Evolutionary conservation across 2,113 vertebrate species (phyloP).

Genomic region (Oreochromis spilurus): DNA sequence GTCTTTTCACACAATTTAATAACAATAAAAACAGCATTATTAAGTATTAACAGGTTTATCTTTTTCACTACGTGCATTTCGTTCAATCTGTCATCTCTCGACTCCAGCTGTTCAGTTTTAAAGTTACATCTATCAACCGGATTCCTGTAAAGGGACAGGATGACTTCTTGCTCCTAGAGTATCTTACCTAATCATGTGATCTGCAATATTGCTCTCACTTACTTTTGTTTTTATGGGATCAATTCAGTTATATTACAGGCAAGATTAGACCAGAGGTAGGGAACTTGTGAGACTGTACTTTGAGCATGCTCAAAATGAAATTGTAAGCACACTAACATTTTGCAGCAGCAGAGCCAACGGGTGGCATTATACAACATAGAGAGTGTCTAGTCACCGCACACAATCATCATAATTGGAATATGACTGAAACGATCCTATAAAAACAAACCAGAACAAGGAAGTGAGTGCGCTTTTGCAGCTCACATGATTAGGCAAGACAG

Average conservation of each 20-base stretch:
- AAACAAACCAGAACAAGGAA: neutral
- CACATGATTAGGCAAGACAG: neutral
- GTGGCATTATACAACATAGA: neutral
- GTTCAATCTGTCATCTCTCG: neutral
- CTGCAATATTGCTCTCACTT: neutral
- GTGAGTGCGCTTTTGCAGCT: neutral
- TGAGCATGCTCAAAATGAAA: neutral
- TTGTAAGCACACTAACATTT: neutral
- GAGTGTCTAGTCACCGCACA: neutral
- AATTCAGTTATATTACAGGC: neutral
- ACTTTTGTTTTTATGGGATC: neutral
- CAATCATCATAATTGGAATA: neutral
- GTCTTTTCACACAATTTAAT: neutral
- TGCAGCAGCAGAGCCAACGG: neutral
- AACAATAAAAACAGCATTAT: neutral
- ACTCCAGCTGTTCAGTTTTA: neutral
- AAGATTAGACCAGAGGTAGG: neutral
- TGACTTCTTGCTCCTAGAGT: neutral
- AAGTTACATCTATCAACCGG: neutral
- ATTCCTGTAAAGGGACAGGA: neutral
- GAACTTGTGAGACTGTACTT: neutral
- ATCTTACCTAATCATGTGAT: neutral
- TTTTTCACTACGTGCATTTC: neutral
- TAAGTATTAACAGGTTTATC: neutral
- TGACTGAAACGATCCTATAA: neutral